These are phyloP conservation scores for Lithophane leautieri DNA, from an alignment of 2,888 invertebrate genomes.

Conservation along the genomic window DNA sequence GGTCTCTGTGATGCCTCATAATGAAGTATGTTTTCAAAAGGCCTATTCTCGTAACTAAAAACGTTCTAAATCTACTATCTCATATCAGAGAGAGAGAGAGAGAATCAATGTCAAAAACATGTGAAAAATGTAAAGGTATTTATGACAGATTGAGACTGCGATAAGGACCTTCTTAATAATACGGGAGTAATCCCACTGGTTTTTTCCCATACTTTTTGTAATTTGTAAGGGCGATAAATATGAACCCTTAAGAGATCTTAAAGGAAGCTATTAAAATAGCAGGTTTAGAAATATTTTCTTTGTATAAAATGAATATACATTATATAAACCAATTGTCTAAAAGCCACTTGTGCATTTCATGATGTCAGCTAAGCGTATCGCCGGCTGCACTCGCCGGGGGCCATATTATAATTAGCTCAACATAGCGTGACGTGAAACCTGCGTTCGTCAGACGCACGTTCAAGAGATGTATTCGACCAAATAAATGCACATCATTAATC, in stretches of 20 bases:
- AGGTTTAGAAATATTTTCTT: not conserved
- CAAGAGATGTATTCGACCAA: not conserved
- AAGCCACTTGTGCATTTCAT: constrained; percentile 20
- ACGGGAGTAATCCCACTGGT: not conserved
- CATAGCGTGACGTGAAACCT: constrained; percentile 35
- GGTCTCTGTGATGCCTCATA: constrained; percentile 90
- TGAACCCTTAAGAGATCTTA: not conserved
- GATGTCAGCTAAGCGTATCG: constrained; percentile 37
- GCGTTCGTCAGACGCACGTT: not conserved
- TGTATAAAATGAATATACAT: not conserved
- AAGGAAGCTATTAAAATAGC: not conserved
- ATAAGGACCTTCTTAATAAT: not conserved
- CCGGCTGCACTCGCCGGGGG: constrained; percentile 8
- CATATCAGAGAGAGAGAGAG: not conserved
- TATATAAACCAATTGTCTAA: not conserved
- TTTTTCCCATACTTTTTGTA: not conserved
- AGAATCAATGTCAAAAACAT: not conserved
- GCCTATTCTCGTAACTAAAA: not conserved
- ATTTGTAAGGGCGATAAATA: not conserved
- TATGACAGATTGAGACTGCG: not conserved
- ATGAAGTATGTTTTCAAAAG: constrained; percentile 75
- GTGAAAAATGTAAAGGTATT: not conserved
- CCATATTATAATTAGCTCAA: constrained; percentile 17
- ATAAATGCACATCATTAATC: not conserved
- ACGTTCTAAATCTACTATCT: not conserved